Evolutionary conservation across 1,140 invertebrate genomes (phyloP), one percentile per base, ranked within the genome.

Genomic region (Laodelphax striatellus): DNA sequence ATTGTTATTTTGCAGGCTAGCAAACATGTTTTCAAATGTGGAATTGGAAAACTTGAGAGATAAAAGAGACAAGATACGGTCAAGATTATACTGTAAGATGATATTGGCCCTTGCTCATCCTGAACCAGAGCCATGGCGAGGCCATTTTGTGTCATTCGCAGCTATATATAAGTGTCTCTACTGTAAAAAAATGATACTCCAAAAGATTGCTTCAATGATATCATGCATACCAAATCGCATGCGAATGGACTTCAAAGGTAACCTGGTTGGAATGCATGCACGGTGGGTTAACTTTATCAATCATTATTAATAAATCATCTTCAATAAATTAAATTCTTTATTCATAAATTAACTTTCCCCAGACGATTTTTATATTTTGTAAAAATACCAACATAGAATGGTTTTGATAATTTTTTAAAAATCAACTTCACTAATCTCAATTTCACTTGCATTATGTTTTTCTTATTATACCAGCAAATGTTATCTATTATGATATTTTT

Each of bases 11-110:
- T 73, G 58, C 62, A 87, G 87, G 68, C 72, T 92, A 65, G 82
- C 86, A 3, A 83, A 86, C 28, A 82, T 88, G 77, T 91, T 90
- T 68, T 87, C 83, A 1, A 91, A 91, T 70, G 73, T 79, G 0
- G 88, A 91, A 67, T 73, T 92, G 42, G 88, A 92, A 72, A 75
- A 77, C 38, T 77, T 92, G 19, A 79, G 82, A 61, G 90, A 93
- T 65, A 82, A 83, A 60, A 87, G 87, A 66, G 90, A 92, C 70
- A 88, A 90, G 69, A 85, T 93, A 17, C 87, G 90, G 65, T 88
- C 87, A 8, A 78, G 86, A 9, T 73, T 94, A 8, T 93, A 85
- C 75, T 86, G 85, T 46, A 90, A 92, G 73, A 76, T 93, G 58
- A 88, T 93, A 55, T 73, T 85, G 61, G 82, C 82, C 1, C 75